phyloP scores from a whole-genome alignment of 2,797 vertebrate genomes.

The Stomatorhinus walkeri region DNA sequence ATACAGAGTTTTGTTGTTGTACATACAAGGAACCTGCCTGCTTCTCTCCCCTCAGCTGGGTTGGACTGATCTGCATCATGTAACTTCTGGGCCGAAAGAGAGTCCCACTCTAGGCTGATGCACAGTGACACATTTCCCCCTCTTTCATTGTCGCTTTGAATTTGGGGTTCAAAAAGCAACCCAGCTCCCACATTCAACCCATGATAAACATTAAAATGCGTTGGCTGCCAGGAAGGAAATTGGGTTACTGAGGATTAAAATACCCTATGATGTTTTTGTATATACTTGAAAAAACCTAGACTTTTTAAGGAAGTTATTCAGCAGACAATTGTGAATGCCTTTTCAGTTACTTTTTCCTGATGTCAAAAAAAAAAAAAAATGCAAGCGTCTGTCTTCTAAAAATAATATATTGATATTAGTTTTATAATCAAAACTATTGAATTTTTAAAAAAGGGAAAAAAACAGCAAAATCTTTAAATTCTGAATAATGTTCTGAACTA shows the following conservation, averaged over 20 bases:
- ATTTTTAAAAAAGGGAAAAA: background rate
- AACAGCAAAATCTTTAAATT: background rate
- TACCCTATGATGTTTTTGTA: background rate
- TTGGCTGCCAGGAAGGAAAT: background rate
- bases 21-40: background rate
- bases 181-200: background rate
- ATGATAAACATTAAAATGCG: background rate
- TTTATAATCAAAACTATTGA: background rate
- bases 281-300: background rate
- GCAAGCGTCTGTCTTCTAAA: background rate
- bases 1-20: background rate
- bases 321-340: background rate
- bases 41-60: background rate
- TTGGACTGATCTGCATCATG: background rate
- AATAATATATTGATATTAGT: background rate
- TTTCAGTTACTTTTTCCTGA: background rate
- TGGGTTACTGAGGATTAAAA: slow-evolving; percentile 5
- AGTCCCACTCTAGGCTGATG: background rate
- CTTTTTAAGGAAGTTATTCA: background rate
- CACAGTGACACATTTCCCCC: background rate
- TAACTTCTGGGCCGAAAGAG: background rate
- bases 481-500: background rate
- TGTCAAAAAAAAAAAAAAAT: background rate
- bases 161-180: background rate
- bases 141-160: background rate